Evolutionary conservation across 1,140 invertebrate species (phyloP).

Genomic region (Aphelinus certus): DNA sequence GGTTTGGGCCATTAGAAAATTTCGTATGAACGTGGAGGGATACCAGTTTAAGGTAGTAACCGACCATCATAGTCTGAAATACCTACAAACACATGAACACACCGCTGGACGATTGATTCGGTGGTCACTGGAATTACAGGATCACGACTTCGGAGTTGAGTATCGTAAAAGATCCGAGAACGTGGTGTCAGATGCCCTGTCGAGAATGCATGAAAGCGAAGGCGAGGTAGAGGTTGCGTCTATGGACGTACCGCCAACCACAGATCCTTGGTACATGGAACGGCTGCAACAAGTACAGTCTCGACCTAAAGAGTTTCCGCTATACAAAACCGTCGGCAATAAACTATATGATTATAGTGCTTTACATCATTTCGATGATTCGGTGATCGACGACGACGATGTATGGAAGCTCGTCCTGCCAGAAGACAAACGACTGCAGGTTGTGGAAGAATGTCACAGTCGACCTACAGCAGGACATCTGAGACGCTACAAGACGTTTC

Average conservation of each 20-base stretch:
- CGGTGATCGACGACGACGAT: constrained; percentile 9
- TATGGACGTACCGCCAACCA: background rate
- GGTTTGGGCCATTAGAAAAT: background rate
- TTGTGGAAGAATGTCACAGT: constrained; percentile 36
- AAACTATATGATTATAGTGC: constrained; percentile 32
- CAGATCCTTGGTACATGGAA: background rate
- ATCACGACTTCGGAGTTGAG: constrained; percentile 56
- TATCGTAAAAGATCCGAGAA: constrained; percentile 54
- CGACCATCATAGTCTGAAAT: background rate
- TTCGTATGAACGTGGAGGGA: constrained; percentile 1
- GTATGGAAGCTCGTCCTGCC: constrained; percentile 38
- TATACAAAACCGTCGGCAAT: constrained; percentile 16
- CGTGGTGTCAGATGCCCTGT: constrained; percentile 55
- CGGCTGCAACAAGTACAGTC: background rate
- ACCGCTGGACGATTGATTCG: constrained; percentile 54
- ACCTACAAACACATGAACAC: background rate
- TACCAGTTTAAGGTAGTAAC: constrained; percentile 3
- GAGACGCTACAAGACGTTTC: constrained; percentile 40
- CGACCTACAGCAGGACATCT: constrained; percentile 39
- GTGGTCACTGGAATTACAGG: constrained; percentile 60
- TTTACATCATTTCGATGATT: background rate
- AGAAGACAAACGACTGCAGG: background rate
- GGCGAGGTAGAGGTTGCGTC: background rate
- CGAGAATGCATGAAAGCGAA: constrained; percentile 29
- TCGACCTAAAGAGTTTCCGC: constrained; percentile 27